Percentiles rank a stretch among this genome's conserved stretches.
These are phyloP conservation scores for Lottia gigantea DNA, from an alignment of 2,888 invertebrate genomes.

Conservation along the genomic window DNA sequence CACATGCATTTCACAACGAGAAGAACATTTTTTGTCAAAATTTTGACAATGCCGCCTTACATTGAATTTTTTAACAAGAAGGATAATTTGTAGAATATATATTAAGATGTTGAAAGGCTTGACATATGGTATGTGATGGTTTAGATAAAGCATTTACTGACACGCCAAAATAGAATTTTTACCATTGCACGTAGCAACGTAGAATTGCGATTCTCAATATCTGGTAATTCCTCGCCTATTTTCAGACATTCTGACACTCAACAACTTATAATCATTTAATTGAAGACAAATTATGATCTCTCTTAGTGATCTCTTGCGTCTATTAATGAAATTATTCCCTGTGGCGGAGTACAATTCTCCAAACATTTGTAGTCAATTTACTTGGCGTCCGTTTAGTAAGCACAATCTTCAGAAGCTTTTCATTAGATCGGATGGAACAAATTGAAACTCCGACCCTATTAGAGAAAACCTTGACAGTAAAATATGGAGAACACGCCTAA, in stretches of 20 bases:
- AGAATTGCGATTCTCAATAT: not conserved
- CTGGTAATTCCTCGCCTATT: not conserved
- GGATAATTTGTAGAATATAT: not conserved
- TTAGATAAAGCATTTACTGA: slow-evolving; percentile 1
- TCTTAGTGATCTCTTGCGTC: slow-evolving; percentile 10
- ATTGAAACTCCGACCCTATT: slow-evolving; percentile 2
- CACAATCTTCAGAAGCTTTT: not conserved
- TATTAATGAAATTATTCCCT: slow-evolving; percentile 16
- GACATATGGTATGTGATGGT: slow-evolving; percentile 10
- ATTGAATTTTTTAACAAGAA: not conserved
- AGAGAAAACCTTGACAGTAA: not conserved
- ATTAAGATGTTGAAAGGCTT: slow-evolving; percentile 10
- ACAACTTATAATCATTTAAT: slow-evolving; percentile 2
- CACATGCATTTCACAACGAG: slow-evolving; percentile 4
- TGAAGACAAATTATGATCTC: slow-evolving; percentile 6
- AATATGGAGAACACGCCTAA: slow-evolving; percentile 2
- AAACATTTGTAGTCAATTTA: slow-evolving; percentile 22
- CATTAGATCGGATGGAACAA: not conserved
- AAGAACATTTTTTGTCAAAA: slow-evolving; percentile 2
- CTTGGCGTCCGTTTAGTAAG: slow-evolving; percentile 5
- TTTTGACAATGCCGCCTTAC: slow-evolving; percentile 8
- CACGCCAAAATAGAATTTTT: not conserved
- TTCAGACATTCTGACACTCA: slow-evolving; percentile 2
- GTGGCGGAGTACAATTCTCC: slow-evolving; percentile 3
- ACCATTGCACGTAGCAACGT: not conserved